These are phyloP conservation scores for Carassius auratus DNA, from an alignment of 2,113 vertebrate genomes.

Conservation along the genomic window DNA sequence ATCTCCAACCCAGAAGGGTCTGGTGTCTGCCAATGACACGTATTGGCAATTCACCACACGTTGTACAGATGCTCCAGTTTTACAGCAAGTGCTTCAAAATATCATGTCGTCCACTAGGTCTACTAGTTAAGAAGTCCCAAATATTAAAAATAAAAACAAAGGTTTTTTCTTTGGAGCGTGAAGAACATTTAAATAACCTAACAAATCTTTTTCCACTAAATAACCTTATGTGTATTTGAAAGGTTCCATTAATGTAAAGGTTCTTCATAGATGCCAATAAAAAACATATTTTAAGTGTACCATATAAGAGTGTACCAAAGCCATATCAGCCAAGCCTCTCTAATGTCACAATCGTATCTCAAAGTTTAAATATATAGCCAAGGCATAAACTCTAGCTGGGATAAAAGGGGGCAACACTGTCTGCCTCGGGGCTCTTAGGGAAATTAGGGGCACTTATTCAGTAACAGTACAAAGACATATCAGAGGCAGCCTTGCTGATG, in stretches of 20 bases:
- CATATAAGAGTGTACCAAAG: neutral
- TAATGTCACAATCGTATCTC: neutral
- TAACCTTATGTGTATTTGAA: neutral
- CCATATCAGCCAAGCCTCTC: neutral
- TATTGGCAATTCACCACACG: neutral
- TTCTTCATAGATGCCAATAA: neutral
- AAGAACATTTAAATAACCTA: too few species aligned
- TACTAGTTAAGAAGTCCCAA: neutral
- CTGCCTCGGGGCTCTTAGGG: slow-evolving; percentile 22
- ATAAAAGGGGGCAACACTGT: slow-evolving; percentile 20
- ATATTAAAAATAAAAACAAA: neutral
- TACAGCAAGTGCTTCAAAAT: slow-evolving; percentile 28
- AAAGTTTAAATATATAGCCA: neutral
- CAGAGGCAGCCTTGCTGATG: slow-evolving; percentile 30
- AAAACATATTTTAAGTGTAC: neutral
- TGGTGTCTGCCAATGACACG: slow-evolving; percentile 7
- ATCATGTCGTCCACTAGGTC: neutral
- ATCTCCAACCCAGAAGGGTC: neutral
- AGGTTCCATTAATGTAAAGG: neutral
- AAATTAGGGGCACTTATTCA: slow-evolving; percentile 20
- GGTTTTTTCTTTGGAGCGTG: too few species aligned
- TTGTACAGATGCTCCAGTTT: slow-evolving; percentile 31
- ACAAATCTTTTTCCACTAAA: too few species aligned
- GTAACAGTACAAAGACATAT: slow-evolving; percentile 23
- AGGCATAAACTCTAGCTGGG: neutral